Conservation (phyloP, 2,888 invertebrate genomes). For the Drosophila kanekoi region DNA sequence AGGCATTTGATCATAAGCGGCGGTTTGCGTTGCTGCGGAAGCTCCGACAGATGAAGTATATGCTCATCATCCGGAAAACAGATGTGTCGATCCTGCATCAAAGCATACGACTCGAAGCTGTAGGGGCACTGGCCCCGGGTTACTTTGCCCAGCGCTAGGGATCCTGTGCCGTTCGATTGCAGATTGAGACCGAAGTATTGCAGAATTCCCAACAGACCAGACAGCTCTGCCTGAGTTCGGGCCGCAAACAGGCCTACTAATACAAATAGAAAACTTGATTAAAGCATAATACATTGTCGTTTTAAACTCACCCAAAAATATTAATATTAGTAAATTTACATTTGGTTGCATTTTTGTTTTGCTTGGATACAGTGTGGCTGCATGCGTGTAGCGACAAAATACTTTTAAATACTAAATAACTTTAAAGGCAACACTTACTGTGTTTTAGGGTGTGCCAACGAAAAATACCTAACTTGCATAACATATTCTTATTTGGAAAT, state of each 20-base stretch:
- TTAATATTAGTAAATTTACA: conserved; percentile 22
- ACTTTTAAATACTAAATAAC: not conserved
- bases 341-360: conserved; percentile 41
- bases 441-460: not conserved
- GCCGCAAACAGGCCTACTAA: conserved; percentile 31
- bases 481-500: not conserved
- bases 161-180: conserved; percentile 46
- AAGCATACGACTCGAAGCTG: conserved; percentile 77
- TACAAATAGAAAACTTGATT: not conserved
- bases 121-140: conserved; percentile 77
- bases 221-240: conserved; percentile 41
- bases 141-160: conserved; percentile 41
- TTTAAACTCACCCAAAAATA: conserved; percentile 39
- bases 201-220: conserved; percentile 52
- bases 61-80: conserved; percentile 78
- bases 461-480: not conserved
- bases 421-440: not conserved
- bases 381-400: not conserved
- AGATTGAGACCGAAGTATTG: conserved; percentile 58
- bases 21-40: conserved; percentile 62
- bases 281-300: not conserved
- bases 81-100: conserved; percentile 64
- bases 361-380: conserved; percentile 23
- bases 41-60: conserved; percentile 70
- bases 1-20: conserved; percentile 83